A percentile compares a stretch with the other conserved stretches of the same genome.
These are phyloP conservation scores for Microctenopoma lineatum DNA, from an alignment of 2,797 vertebrate species.

Conservation along the genomic window DNA sequence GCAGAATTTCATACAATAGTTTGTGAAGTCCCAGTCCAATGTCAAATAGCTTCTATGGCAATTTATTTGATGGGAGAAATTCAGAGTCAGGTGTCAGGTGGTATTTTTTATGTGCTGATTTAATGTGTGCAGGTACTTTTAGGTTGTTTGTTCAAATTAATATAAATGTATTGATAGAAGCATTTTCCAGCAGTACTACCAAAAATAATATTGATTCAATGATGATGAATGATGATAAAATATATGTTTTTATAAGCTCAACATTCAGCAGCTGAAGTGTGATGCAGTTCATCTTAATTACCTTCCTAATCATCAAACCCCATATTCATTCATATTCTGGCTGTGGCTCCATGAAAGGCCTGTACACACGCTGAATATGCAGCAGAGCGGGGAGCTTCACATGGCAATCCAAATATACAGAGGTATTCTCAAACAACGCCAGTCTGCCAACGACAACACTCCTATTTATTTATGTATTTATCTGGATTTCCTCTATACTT, in stretches of 20 bases:
- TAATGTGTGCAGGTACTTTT: background rate
- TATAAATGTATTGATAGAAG: too few species aligned
- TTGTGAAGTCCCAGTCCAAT: too few species aligned
- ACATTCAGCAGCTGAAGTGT: constrained; percentile 62
- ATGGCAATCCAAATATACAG: constrained; percentile 83
- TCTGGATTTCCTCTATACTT: constrained; percentile 85
- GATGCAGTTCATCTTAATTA: constrained; percentile 55
- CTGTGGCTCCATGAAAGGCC: constrained; percentile 74
- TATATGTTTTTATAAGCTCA: constrained; percentile 59
- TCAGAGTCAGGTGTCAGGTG: too few species aligned
- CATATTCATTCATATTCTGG: constrained; percentile 60
- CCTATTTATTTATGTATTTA: constrained; percentile 85
- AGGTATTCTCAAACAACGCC: constrained; percentile 83
- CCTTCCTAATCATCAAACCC: constrained; percentile 71
- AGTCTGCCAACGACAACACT: constrained; percentile 84
- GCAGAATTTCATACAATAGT: background rate
- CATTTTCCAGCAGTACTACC: too few species aligned
- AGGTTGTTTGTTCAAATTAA: too few species aligned
- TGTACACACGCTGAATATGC: constrained; percentile 74
- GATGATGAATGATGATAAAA: constrained; percentile 19
- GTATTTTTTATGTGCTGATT: too few species aligned
- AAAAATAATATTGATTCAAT: too few species aligned
- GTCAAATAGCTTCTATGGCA: too few species aligned
- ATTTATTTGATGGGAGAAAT: too few species aligned
- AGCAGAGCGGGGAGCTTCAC: constrained; percentile 69